Evolutionary conservation across 2,797 vertebrate species (phyloP).

Genomic region (Poliocrania exsul): DNA sequence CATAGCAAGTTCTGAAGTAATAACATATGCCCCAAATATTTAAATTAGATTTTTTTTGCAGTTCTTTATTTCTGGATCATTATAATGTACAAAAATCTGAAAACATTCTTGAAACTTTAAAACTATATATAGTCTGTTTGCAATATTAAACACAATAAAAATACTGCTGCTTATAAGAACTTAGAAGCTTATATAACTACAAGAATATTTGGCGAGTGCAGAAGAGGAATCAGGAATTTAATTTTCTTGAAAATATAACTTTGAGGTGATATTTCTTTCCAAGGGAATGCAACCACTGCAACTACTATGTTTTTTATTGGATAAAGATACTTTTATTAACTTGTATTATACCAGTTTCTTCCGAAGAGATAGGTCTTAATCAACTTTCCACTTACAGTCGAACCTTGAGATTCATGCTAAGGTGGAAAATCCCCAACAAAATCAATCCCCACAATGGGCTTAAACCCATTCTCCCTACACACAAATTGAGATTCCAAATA

Average conservation of each 20-base stretch:
- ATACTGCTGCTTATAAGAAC: neutral
- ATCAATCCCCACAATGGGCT: neutral
- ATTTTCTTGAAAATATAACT: neutral
- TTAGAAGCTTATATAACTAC: neutral
- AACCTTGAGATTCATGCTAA: neutral
- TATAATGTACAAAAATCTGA: neutral
- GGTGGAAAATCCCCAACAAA: neutral
- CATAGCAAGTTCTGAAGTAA: neutral
- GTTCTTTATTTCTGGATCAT: neutral
- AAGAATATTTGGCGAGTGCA: neutral
- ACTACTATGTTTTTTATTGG: neutral
- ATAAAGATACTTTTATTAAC: neutral
- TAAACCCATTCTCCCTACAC: neutral
- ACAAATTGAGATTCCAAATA: neutral
- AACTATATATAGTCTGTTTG: neutral
- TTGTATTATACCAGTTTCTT: neutral
- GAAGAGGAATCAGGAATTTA: neutral
- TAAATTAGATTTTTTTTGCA: neutral
- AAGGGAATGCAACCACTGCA: neutral
- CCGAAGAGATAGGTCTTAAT: neutral
- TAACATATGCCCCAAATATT: neutral
- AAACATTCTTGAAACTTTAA: neutral
- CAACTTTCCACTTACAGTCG: neutral
- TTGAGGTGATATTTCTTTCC: neutral
- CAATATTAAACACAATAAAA: neutral